A percentile compares a stretch with the other conserved stretches of the same genome.
These are phyloP conservation scores for Cyprinella venusta DNA, from an alignment of 2,797 vertebrate species.

Conservation along the genomic window DNA sequence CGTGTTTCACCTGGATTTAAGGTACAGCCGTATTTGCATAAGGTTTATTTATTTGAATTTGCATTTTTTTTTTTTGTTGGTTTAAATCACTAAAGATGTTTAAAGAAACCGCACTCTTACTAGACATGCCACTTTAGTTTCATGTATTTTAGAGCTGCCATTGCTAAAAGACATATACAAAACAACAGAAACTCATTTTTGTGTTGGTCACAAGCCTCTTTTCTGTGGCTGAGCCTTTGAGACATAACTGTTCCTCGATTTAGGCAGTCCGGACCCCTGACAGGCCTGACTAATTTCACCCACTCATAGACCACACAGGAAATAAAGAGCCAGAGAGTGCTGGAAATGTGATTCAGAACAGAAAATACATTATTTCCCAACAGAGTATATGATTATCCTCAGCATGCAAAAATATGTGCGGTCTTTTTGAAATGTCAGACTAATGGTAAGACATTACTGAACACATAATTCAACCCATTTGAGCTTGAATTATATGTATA, in stretches of 20 bases:
- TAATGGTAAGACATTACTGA: conserved; percentile 16
- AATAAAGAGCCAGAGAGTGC: conserved; percentile 27
- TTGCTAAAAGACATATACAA: background rate
- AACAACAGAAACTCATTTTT: background rate
- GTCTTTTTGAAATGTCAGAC: conserved; percentile 21
- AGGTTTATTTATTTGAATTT: too few relatives aligned
- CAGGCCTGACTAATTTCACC: conserved; percentile 18
- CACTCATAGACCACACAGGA: conserved; percentile 11
- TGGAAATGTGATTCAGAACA: conserved; percentile 30
- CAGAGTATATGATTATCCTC: conserved; percentile 21
- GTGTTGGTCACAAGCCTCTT: background rate
- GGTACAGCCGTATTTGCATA: too few relatives aligned
- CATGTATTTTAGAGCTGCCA: too few relatives aligned
- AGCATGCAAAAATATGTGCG: background rate
- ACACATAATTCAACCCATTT: conserved; percentile 3
- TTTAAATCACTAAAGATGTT: too few relatives aligned
- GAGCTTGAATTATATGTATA: conserved; percentile 9
- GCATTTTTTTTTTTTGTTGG: too few relatives aligned
- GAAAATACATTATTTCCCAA: conserved; percentile 18
- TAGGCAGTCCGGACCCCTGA: conserved; percentile 1
- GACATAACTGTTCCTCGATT: background rate
- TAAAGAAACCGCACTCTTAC: background rate
- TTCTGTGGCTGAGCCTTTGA: conserved; percentile 11
- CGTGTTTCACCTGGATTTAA: too few relatives aligned
- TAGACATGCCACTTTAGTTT: background rate